Conservation (phyloP, 1,140 invertebrate species). For the Bombus balteatus region DNA sequence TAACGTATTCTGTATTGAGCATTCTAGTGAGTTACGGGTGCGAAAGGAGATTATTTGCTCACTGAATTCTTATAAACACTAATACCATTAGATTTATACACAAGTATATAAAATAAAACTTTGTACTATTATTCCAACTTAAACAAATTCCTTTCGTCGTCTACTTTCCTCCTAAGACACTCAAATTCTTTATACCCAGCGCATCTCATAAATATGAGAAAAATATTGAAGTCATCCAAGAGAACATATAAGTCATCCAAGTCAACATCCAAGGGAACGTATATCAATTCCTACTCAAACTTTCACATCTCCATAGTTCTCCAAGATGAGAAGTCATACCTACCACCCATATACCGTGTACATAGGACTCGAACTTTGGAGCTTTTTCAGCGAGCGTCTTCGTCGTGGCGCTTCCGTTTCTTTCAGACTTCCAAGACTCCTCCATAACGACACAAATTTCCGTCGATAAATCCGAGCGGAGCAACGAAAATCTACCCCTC, state of each 20-base stretch:
- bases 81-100: too few relatives aligned
- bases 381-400: slow-evolving; percentile 47
- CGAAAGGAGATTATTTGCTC: too few relatives aligned
- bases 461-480: slow-evolving; percentile 78
- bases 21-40: too few relatives aligned
- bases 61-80: too few relatives aligned
- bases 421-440: slow-evolving; percentile 56
- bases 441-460: slow-evolving; percentile 75
- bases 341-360: not conserved
- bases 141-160: too few relatives aligned
- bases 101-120: too few relatives aligned
- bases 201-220: not conserved
- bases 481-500: slow-evolving; percentile 73
- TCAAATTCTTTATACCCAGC: not conserved
- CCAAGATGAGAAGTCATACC: slow-evolving; percentile 20
- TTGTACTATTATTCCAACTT: too few relatives aligned
- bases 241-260: too few relatives aligned
- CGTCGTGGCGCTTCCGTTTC: slow-evolving; percentile 55
- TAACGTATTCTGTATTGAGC: too few relatives aligned
- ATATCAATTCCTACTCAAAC: not conserved
- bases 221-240: not conserved
- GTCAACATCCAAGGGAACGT: not conserved
- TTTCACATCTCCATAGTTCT: slow-evolving; percentile 14
- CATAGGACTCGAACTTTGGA: not conserved
- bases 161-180: too few relatives aligned